These are phyloP conservation scores for Carlito syrichta DNA, from an alignment of 2,113 vertebrate species.

Conservation along the genomic window DNA sequence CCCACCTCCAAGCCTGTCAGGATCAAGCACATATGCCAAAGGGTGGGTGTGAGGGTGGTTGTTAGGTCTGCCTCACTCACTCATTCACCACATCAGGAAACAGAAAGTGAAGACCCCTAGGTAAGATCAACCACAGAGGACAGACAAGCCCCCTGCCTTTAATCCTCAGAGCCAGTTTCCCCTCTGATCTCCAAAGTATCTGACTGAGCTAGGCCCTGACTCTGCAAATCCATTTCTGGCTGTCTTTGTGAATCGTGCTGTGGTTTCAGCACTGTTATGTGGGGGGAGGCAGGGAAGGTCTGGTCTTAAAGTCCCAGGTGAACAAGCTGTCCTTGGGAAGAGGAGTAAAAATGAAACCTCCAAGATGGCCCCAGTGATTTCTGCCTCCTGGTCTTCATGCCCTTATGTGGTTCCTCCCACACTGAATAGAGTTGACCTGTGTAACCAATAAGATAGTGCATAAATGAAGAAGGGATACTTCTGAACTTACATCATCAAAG, in stretches of 20 bases:
- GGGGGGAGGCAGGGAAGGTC: not conserved
- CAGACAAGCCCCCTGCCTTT: not conserved
- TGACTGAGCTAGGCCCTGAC: not conserved
- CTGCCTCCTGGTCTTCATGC: not conserved
- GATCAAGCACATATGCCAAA: not conserved
- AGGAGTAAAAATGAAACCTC: no score
- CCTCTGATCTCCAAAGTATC: not conserved
- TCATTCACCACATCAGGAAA: not conserved
- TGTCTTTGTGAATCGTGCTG: not conserved
- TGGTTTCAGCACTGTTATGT: rapidly evolving
- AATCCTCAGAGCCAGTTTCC: not conserved
- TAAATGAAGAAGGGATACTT: not conserved
- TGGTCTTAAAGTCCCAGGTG: not conserved
- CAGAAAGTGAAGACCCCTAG: not conserved
- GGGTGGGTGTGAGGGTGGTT: no score
- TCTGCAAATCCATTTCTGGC: not conserved
- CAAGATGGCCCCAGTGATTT: not conserved
- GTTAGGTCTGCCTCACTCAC: not conserved
- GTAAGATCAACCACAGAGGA: not conserved
- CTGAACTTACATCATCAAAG: not conserved
- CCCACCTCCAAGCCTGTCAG: not conserved
- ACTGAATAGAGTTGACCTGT: not conserved
- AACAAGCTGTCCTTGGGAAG: not conserved
- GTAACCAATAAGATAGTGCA: not conserved
- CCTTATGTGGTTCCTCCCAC: not conserved